Evolutionary conservation across 2,797 vertebrate species (phyloP), one percentile per base, ranked within the genome.

Genomic region (Oreochromis grahami): DNA sequence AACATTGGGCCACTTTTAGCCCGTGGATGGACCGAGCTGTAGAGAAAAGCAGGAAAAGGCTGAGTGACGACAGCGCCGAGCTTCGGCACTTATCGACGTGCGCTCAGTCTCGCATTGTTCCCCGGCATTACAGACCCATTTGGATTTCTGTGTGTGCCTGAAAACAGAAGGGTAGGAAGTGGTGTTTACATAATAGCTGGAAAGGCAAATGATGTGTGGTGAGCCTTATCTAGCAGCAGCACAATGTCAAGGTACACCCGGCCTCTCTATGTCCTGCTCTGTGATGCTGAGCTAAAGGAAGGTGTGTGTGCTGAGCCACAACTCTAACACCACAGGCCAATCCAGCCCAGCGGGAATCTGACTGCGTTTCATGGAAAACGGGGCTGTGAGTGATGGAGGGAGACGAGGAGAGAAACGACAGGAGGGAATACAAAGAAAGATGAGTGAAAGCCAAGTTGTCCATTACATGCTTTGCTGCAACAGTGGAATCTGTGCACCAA

Each of bases 381-480:
- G 5, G 12, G 15, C 19, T 3, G 13, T 26, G 17, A 43, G 65
- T 29, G 24, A 50, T 11, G 32, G 63, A 81, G 56, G 41, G 78
- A 43, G 81, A 82, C 19, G 4, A 53, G 48, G 17, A 76, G 36
- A 50, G 53, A 72, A 43, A 24, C 5, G 63, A 65, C 51, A 53
- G 56, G 38, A 55, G 58, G 29, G 36, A 68, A 58, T n/a, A 60
- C 58, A 72, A 48, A 72, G n/a, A 72, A 65, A 63, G 45, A 85
- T 5, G 51, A 81, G 72, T 6, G 29, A 53, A 79, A 63, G 88
- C 94, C 92, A 95, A 94, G 80, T 85, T 85, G 80, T 90, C 89
- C 92, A 95, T 94, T 94, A 93, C 91, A 94, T 90, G 94, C 94
- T 93, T 92, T 92, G 79, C 89, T 95, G 94, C 88, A 91, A 77